These are phyloP conservation scores for Gobius niger DNA, from an alignment of 2,113 vertebrate genomes.

Conservation along the genomic window DNA sequence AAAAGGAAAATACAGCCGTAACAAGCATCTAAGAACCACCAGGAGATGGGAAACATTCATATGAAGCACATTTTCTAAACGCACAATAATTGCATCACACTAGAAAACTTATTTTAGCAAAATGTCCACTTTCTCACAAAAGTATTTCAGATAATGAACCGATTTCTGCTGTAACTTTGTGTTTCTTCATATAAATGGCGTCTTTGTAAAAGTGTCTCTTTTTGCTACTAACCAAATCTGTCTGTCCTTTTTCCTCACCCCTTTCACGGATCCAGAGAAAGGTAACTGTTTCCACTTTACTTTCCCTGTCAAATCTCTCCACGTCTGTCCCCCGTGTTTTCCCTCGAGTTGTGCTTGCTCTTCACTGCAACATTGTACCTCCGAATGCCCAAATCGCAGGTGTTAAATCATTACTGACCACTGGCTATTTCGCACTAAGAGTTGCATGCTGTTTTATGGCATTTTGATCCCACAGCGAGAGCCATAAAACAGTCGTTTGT, in stretches of 20 bases:
- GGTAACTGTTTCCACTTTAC: conserved; percentile 52
- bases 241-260: conserved; percentile 3
- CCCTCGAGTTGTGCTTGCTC: conserved; percentile 38
- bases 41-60: too few species aligned
- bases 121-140: too few species aligned
- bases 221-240: not conserved
- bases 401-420: conserved; percentile 49
- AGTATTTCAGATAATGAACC: too few species aligned
- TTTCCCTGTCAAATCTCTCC: conserved; percentile 30
- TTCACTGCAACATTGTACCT: conserved; percentile 28
- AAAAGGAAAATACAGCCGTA: too few species aligned
- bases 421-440: conserved; percentile 50
- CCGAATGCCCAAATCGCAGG: conserved; percentile 31
- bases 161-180: too few species aligned
- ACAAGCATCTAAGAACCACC: too few species aligned
- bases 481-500: conserved; percentile 66
- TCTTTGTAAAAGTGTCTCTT: too few species aligned
- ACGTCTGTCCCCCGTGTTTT: conserved; percentile 35
- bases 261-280: conserved; percentile 71
- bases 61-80: too few species aligned
- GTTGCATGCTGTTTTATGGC: conserved; percentile 56
- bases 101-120: too few species aligned
- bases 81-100: too few species aligned
- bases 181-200: too few species aligned
- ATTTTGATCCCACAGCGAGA: conserved; percentile 47